These are phyloP conservation scores for Coracias cyanogaster DNA, from an alignment of 2,797 vertebrate genomes.

Conservation along the genomic window DNA sequence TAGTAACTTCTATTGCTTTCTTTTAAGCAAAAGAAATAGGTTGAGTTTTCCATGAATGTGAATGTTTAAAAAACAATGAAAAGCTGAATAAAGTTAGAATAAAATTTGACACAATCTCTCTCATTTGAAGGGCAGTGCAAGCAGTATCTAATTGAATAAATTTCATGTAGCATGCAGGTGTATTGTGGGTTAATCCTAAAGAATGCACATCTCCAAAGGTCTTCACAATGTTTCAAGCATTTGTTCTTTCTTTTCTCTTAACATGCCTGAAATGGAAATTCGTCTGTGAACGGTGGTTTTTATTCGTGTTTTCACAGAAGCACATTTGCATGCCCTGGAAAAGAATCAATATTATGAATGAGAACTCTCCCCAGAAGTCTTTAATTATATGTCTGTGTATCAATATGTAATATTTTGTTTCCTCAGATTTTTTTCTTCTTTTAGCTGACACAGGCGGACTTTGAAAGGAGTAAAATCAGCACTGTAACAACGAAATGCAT, in stretches of 20 bases:
- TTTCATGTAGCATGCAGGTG: constrained; percentile 23
- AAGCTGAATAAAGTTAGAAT: constrained; percentile 52
- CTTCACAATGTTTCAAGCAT: constrained; percentile 42
- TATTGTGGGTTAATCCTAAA: constrained; percentile 51
- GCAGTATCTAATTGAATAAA: constrained; percentile 11
- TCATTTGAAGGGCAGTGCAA: constrained; percentile 40
- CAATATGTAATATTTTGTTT: constrained; percentile 80
- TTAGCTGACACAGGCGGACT: constrained; percentile 76
- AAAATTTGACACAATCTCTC: constrained; percentile 1
- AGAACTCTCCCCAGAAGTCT: constrained; percentile 70
- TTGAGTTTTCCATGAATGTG: constrained; percentile 12
- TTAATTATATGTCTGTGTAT: constrained; percentile 79
- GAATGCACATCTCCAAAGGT: constrained; percentile 39
- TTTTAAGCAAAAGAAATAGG: neutral
- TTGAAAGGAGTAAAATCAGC: constrained; percentile 78
- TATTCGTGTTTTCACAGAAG: constrained; percentile 61
- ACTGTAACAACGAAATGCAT: constrained; percentile 74
- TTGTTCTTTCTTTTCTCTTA: constrained; percentile 32
- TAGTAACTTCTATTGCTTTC: neutral
- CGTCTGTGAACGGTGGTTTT: constrained; percentile 64
- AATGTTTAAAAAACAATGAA: constrained; percentile 48
- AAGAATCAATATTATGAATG: constrained; percentile 78
- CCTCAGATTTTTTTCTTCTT: constrained; percentile 56
- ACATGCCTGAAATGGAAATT: constrained; percentile 69
- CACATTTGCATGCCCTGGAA: constrained; percentile 72